Evolutionary conservation across 2,113 vertebrate species (phyloP), one percentile per base, ranked within the genome.

Genomic region (Otocyon megalotis): DNA sequence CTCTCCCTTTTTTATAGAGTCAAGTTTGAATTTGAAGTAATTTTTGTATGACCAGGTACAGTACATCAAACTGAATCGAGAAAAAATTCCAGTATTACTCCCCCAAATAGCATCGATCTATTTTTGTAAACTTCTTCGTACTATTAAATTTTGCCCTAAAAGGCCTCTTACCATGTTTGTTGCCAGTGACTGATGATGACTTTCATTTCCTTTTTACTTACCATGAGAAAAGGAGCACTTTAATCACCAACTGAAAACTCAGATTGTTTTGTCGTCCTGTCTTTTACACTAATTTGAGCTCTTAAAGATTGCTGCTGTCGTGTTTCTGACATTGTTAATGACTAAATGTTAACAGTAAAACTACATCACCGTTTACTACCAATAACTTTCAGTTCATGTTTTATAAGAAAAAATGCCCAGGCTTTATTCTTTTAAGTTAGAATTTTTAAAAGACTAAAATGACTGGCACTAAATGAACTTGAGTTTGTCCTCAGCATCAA

Each of bases 41-140:
- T 98, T 99, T 99, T 99, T 99, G 98, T 99, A 99, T 98, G 98
- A 99, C 98, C 98, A 98, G 99, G 99, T 99, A 98, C 98, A 98
- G 94, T 98, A 98, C 98, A 98, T 98, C 98, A 98, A 98, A 98
- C 93, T 92, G 93, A 96, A 98, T 98, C 98, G 97, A 98, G 97
- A 98, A 98, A 98, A 98, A 96, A 62, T 94, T 97, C 79, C 98
- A 98, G 97, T 98, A 98, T 98, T 99, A 98, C 98, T 98, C 96
- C 98, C 98, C 98, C 98, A 98, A 98, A 98, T 98, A 98, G 97
- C 98, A 96, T 98, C 98, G 91, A 98, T 99, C 99, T 99, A 99
- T 99, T 99, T 99, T 99, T 99, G 98, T 99, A 99, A 98, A 98
- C 97, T 96, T 98, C 97, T 98, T 98, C 98, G 94, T 98, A 98